Evolutionary conservation across 2,113 vertebrate genomes (phyloP).

Genomic region (Halichoerus grypus): DNA sequence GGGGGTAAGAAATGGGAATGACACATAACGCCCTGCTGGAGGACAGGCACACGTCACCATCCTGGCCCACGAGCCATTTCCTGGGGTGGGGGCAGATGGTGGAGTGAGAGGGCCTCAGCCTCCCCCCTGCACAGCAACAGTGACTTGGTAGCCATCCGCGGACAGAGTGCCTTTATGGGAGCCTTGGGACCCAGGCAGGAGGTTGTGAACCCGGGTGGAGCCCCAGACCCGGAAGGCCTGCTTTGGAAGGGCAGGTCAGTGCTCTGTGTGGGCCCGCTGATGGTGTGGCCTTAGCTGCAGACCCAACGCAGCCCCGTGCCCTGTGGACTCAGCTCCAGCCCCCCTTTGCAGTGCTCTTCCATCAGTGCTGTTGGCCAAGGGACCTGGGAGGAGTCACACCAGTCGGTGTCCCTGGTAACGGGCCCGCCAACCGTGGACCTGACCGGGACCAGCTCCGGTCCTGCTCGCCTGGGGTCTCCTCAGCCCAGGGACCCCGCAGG

Average conservation of each 20-base stretch:
- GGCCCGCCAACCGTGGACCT: neutral
- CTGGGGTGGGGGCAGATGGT: too few species aligned
- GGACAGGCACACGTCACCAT: accelerated
- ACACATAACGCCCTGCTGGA: accelerated
- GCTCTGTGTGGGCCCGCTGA: neutral
- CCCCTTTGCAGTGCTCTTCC: neutral
- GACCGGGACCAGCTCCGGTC: neutral
- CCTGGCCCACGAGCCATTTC: neutral
- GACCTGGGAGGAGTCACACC: neutral
- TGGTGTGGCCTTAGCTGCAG: accelerated
- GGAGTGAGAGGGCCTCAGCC: neutral
- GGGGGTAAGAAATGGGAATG: too few species aligned
- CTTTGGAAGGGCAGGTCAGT: neutral
- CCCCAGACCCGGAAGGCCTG: neutral
- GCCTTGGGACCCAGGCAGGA: neutral
- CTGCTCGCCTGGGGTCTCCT: neutral
- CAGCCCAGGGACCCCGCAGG: neutral
- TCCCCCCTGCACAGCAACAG: too few species aligned
- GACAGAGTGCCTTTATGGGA: neutral
- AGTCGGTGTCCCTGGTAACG: neutral
- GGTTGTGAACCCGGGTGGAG: too few species aligned
- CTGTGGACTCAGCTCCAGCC: neutral
- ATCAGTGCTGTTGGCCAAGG: neutral
- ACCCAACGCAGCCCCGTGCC: neutral
- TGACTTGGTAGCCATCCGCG: neutral